These are phyloP conservation scores for Agapornis canus DNA, from an alignment of 2,797 vertebrate genomes.

Conservation along the genomic window DNA sequence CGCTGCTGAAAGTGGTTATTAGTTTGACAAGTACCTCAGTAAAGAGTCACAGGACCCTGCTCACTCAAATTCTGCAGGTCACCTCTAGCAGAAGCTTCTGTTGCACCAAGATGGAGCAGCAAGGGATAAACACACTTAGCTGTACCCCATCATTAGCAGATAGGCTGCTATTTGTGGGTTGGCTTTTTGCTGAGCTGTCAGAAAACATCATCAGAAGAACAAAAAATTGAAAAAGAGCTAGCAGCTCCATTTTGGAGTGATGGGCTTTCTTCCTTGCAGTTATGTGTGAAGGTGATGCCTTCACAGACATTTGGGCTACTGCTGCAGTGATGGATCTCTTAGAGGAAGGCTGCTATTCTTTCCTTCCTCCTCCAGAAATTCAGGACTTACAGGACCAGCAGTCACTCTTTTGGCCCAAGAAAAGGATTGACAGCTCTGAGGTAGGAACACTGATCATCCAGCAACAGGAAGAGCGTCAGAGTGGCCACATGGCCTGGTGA, in stretches of 20 bases:
- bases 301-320: neutral
- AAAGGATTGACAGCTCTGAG: neutral
- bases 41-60: neutral
- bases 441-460: neutral
- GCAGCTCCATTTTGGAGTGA: neutral
- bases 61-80: neutral
- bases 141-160: constrained; percentile 12
- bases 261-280: neutral
- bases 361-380: neutral
- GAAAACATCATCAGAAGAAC: neutral
- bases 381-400: neutral
- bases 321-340: neutral
- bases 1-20: neutral
- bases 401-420: neutral
- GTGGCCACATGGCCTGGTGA: neutral
- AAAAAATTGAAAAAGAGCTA: neutral
- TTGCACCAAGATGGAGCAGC: neutral
- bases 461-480: neutral
- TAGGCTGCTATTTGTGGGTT: constrained; percentile 15
- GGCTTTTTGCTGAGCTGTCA: constrained; percentile 28
- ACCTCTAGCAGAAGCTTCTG: neutral
- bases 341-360: neutral
- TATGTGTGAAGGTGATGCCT: neutral
- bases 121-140: neutral
- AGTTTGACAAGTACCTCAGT: neutral